Base-by-base conservation (phyloP, 1,140 invertebrate species). In the Littorina saxatilis region DNA sequence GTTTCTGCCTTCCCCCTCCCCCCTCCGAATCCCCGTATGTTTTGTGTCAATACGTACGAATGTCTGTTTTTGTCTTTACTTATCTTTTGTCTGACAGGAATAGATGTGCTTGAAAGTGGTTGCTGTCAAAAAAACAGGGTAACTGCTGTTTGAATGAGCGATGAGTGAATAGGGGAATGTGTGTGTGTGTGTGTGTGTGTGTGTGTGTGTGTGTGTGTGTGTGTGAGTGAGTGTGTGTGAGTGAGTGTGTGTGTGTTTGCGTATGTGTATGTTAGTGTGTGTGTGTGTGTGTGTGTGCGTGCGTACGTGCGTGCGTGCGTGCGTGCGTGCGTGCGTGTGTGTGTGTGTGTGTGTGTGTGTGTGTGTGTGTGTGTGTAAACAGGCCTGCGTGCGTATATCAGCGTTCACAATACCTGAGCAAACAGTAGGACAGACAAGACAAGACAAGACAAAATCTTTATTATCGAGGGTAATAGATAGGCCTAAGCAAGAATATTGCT, bases 171-270 rank as follows among this genome's bases (percentile, higher is more conserved):
- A 37, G 13, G 27, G 15, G 63, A 15, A 37, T 17, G 27, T 27
- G 13, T 68, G 13, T 68, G 63, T 68, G 35, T 27, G 63, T 68
- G 63, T 27, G 63, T 68, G 63, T 27, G 27, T 68, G 63, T 27
- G 63, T 68, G 63, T 27, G 63, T 17, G 35, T 37, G 63, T 68
- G 27, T 2, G 27, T 68, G 27, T 52, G 47, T 52, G 47, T 52
- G 47, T 1, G 47, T 52, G 47, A 15, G 47, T 52, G 47, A 15
- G 47, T n/a, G n/a, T n/a, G n/a, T n/a, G n/a, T 20, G n/a, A n/a
- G n/a, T n/a, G n/a, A n/a, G n/a, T n/a, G n/a, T n/a, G n/a, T n/a
- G n/a, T n/a, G n/a, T n/a, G n/a, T n/a, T n/a, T n/a, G n/a, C n/a
- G n/a, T n/a, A n/a, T n/a, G n/a, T n/a, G n/a, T n/a, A n/a, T n/a